These are phyloP conservation scores for Aromia moschata DNA, from an alignment of 2,888 invertebrate genomes.

Conservation along the genomic window DNA sequence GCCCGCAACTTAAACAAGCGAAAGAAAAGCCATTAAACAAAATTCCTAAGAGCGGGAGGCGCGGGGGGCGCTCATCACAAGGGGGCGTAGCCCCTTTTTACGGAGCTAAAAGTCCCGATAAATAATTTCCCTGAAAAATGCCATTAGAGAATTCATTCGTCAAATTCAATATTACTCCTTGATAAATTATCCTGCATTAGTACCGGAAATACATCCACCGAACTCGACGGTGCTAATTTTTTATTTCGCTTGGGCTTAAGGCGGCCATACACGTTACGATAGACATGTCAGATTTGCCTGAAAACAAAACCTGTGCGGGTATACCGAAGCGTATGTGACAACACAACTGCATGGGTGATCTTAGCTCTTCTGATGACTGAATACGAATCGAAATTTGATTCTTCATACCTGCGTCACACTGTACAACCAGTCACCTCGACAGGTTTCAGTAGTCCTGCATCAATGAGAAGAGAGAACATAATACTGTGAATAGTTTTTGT, in stretches of 20 bases:
- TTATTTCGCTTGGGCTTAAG: slow-evolving; percentile 16
- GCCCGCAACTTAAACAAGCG: slow-evolving; percentile 11
- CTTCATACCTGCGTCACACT: no score
- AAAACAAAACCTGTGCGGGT: no score
- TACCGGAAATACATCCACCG: slow-evolving; percentile 35
- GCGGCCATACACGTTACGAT: no score
- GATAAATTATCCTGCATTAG: slow-evolving; percentile 37
- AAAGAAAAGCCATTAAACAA: slow-evolving; percentile 9
- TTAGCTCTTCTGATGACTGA: no score
- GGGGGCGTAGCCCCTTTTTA: slow-evolving; percentile 16
- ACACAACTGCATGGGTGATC: no score
- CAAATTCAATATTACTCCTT: slow-evolving; percentile 36
- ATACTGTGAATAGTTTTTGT: no score
- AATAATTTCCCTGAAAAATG: slow-evolving; percentile 32
- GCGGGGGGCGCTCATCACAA: slow-evolving; percentile 18
- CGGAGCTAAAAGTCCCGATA: slow-evolving; percentile 25
- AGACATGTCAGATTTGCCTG: no score
- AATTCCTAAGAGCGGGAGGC: slow-evolving; percentile 13
- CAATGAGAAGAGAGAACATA: no score
- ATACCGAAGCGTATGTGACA: no score
- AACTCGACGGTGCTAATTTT: slow-evolving; percentile 28
- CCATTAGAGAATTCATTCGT: slow-evolving; percentile 36
- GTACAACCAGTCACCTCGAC: no score
- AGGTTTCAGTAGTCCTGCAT: no score
- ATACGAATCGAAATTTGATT: no score